Evolutionary conservation across 1,140 invertebrate genomes (phyloP).

Genomic region (Procambarus clarkii): DNA sequence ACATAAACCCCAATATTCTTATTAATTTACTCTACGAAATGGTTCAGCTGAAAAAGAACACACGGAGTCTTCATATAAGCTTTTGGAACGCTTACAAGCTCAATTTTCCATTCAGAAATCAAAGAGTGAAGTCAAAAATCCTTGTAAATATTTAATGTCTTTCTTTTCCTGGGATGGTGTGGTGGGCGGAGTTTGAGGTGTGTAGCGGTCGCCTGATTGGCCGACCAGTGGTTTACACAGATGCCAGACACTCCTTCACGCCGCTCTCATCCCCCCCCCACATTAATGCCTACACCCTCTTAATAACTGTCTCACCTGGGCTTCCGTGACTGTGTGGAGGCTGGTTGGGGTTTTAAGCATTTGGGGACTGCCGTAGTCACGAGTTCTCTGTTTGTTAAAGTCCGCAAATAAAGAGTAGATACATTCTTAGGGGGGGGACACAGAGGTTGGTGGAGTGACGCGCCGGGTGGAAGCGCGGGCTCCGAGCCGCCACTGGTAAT

Average conservation of each 20-base stretch:
- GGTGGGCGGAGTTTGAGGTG: constrained; percentile 70
- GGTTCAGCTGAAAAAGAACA: constrained; percentile 41
- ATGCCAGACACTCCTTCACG: constrained; percentile 49
- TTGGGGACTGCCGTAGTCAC: not conserved
- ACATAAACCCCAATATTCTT: constrained; percentile 43
- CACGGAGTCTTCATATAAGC: constrained; percentile 48
- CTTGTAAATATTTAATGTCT: constrained; percentile 71
- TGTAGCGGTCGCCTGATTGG: constrained; percentile 70
- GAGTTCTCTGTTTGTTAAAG: not conserved
- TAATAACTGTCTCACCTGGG: not conserved
- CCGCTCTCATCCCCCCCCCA: not conserved
- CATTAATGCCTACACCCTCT: not conserved
- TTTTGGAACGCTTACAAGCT: constrained; percentile 57
- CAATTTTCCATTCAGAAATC: constrained; percentile 68
- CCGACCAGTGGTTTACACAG: constrained; percentile 60
- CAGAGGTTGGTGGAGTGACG: constrained; percentile 37
- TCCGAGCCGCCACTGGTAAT: constrained; percentile 59
- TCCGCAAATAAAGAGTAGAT: constrained; percentile 43
- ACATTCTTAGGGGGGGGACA: constrained; percentile 49
- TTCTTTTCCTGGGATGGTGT: constrained; percentile 60
- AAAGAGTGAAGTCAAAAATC: constrained; percentile 68
- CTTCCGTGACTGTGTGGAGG: not conserved
- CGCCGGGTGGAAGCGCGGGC: constrained; percentile 42
- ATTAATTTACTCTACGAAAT: constrained; percentile 44
- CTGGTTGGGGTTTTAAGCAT: not conserved